phyloP scores from a whole-genome alignment of 1,140 invertebrate genomes.

The Andricus grossulariae region DNA sequence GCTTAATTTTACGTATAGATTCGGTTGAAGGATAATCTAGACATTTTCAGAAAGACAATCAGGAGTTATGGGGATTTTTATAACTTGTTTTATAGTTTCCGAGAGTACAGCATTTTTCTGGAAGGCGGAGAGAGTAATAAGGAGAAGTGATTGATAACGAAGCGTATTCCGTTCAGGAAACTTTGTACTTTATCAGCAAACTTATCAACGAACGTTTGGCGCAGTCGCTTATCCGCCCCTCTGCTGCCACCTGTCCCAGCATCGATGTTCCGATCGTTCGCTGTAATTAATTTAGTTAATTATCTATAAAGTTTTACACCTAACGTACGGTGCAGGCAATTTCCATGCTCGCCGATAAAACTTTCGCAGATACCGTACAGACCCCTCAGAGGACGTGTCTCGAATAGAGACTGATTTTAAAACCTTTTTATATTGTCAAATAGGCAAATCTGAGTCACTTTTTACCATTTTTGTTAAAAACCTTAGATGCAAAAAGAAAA shows the following conservation, averaged over 20 bases:
- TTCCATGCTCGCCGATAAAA: constrained; percentile 33
- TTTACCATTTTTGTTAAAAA: background rate
- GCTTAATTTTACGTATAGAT: too few species aligned
- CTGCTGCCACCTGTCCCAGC: constrained; percentile 42
- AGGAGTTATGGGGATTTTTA: too few species aligned
- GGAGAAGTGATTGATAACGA: constrained; percentile 55
- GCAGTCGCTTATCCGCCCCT: constrained; percentile 36
- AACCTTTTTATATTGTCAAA: background rate
- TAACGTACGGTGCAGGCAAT: constrained; percentile 15
- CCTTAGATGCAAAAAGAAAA: background rate
- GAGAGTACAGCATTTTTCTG: too few species aligned
- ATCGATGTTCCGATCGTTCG: constrained; percentile 45
- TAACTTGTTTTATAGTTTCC: too few species aligned
- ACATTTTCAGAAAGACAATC: too few species aligned
- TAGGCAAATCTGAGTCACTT: background rate
- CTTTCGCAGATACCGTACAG: constrained; percentile 29
- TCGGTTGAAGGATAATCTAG: too few species aligned
- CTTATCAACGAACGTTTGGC: constrained; percentile 50
- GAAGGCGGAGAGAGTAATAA: background rate
- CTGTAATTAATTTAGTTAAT: constrained; percentile 65
- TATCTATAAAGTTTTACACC: constrained; percentile 54
- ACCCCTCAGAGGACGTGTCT: constrained; percentile 15
- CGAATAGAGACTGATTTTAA: background rate
- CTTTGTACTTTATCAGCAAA: constrained; percentile 60
- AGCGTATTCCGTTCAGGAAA: constrained; percentile 45